These are phyloP conservation scores for Melanotus villosus DNA, from an alignment of 2,888 invertebrate genomes.

Conservation along the genomic window DNA sequence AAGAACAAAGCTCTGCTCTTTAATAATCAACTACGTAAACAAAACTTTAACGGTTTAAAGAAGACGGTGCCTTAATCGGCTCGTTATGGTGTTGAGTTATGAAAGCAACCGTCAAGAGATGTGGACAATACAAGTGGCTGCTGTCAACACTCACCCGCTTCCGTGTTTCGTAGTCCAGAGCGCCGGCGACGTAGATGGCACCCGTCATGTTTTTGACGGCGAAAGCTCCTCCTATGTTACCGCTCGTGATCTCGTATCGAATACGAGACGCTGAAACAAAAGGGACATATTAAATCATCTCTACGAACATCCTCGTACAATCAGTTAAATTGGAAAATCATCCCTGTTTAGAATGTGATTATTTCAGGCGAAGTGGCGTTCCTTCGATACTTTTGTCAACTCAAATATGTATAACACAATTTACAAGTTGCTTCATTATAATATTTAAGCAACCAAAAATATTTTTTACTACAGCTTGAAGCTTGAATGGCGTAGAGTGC, in stretches of 20 bases:
- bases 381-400: no score
- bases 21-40: conserved; percentile 37
- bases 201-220: conserved; percentile 99
- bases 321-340: no score
- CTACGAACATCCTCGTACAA: not conserved
- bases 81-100: conserved; percentile 34
- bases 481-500: no score
- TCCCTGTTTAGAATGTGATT: no score
- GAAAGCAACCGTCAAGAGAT: conserved; percentile 36
- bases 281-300: conserved; percentile 36
- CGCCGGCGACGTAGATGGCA: conserved; percentile 97
- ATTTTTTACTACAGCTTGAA: no score
- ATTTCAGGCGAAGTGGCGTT: no score
- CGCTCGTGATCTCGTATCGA: conserved; percentile 99
- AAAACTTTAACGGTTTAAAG: conserved; percentile 35
- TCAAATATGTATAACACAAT: no score
- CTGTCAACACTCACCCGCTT: conserved; percentile 84
- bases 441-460: no score
- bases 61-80: conserved; percentile 33
- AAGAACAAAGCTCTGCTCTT: conserved; percentile 49
- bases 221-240: conserved; percentile 98
- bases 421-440: no score
- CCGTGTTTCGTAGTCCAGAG: conserved; percentile 96
- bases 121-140: conserved; percentile 38
- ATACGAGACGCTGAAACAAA: conserved; percentile 92